These are phyloP conservation scores for Caretta caretta DNA, from an alignment of 2,113 vertebrate genomes.

Conservation along the genomic window DNA sequence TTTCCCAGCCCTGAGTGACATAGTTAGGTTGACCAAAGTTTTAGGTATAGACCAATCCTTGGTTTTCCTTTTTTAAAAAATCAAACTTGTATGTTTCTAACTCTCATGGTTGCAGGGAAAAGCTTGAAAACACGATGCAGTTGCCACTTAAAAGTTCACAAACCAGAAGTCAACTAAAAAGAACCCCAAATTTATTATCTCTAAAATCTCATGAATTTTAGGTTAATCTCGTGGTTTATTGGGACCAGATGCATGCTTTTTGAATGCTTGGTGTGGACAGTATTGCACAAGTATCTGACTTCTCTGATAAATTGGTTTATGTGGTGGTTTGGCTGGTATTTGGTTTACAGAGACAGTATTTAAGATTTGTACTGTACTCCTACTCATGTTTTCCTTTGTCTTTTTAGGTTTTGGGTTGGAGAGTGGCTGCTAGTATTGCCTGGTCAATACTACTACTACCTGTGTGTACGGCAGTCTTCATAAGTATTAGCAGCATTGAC, in stretches of 20 bases:
- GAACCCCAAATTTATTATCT: not conserved
- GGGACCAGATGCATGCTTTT: not conserved
- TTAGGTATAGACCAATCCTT: not conserved
- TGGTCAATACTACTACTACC: slow-evolving; percentile 92
- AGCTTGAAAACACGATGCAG: not conserved
- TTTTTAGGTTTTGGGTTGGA: slow-evolving; percentile 91
- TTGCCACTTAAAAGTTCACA: not conserved
- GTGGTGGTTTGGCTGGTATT: not conserved
- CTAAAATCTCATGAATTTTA: not conserved
- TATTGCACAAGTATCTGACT: not conserved
- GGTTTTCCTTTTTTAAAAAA: not conserved
- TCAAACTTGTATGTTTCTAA: not conserved
- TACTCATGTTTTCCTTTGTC: not conserved
- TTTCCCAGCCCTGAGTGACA: not conserved
- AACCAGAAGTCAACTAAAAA: not conserved
- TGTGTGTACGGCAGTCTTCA: slow-evolving; percentile 82
- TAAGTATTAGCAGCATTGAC: slow-evolving; percentile 85
- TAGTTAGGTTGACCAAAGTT: not conserved
- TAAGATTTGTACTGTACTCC: not conserved
- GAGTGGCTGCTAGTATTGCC: slow-evolving; percentile 84
- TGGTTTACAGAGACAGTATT: not conserved
- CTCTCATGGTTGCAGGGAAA: not conserved
- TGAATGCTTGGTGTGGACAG: not conserved
- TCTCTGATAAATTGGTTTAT: not conserved
- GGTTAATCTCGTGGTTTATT: not conserved